Evolutionary conservation across 2,888 invertebrate species (phyloP).

Genomic region (Drosophila vallismaia): DNA sequence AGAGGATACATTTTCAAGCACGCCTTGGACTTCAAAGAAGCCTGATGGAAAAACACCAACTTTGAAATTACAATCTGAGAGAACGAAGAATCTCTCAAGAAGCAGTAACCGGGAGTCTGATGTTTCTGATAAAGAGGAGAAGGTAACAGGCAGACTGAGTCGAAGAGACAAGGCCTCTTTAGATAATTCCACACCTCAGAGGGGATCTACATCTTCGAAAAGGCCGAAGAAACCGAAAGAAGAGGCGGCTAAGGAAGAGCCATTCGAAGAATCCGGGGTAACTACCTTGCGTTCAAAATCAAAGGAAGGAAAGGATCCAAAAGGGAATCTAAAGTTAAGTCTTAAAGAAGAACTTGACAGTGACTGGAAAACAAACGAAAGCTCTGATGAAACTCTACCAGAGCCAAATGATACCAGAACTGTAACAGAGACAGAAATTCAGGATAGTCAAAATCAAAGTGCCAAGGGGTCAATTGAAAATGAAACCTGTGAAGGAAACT

Average conservation of each 20-base stretch:
- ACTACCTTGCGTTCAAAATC: background rate
- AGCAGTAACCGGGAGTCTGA: background rate
- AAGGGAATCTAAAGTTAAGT: background rate
- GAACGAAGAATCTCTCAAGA: background rate
- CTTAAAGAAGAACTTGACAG: background rate
- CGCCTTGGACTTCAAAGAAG: background rate
- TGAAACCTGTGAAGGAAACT: background rate
- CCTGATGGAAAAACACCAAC: background rate
- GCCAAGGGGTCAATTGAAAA: background rate
- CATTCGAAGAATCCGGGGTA: background rate
- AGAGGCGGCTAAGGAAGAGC: background rate
- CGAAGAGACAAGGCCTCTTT: constrained; percentile 4
- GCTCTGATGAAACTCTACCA: background rate
- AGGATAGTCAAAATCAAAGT: background rate
- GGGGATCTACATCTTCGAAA: background rate
- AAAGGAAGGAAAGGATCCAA: background rate
- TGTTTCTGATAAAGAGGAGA: background rate
- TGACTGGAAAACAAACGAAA: background rate
- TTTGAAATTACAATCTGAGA: background rate
- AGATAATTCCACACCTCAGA: background rate
- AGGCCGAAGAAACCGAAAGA: background rate
- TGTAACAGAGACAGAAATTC: background rate
- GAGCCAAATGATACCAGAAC: background rate
- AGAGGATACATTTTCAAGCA: background rate
- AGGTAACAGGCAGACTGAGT: constrained; percentile 1